phyloP scores from a whole-genome alignment of 2,797 vertebrate species.

The Antennarius maculatus region DNA sequence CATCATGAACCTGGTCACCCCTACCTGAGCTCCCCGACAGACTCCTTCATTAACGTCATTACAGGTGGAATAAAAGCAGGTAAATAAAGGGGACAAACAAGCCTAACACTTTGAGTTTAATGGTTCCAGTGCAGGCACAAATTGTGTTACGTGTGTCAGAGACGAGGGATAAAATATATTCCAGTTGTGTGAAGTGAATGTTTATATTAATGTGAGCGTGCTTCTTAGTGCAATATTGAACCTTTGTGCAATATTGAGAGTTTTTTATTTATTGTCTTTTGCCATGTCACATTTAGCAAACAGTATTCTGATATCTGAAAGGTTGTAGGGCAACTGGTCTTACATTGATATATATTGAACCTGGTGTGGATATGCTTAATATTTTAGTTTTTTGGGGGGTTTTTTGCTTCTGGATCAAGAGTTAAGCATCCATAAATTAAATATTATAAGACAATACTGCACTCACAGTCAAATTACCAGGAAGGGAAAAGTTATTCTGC shows the following conservation, averaged over 20 bases:
- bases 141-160: constrained; percentile 40
- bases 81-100: constrained; percentile 5
- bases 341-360: constrained; percentile 11
- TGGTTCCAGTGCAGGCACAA: constrained; percentile 50
- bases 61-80: background rate
- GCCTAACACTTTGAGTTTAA: constrained; percentile 42
- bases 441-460: constrained; percentile 10
- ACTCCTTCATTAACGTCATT: constrained; percentile 36
- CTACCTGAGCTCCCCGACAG: constrained; percentile 35
- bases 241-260: constrained; percentile 58
- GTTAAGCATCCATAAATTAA: constrained; percentile 4
- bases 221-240: constrained; percentile 68
- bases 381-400: background rate
- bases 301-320: constrained; percentile 8
- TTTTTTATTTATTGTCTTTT: constrained; percentile 27
- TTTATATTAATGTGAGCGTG: constrained; percentile 60
- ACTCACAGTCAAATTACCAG: background rate
- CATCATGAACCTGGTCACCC: background rate
- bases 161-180: constrained; percentile 37
- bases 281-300: constrained; percentile 43
- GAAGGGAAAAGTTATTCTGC: constrained; percentile 8
- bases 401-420: constrained; percentile 25
- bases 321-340: constrained; percentile 14
- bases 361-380: background rate
- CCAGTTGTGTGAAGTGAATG: constrained; percentile 65